phyloP scores from a whole-genome alignment of 2,797 vertebrate species.

The Ceyx erithaca region DNA sequence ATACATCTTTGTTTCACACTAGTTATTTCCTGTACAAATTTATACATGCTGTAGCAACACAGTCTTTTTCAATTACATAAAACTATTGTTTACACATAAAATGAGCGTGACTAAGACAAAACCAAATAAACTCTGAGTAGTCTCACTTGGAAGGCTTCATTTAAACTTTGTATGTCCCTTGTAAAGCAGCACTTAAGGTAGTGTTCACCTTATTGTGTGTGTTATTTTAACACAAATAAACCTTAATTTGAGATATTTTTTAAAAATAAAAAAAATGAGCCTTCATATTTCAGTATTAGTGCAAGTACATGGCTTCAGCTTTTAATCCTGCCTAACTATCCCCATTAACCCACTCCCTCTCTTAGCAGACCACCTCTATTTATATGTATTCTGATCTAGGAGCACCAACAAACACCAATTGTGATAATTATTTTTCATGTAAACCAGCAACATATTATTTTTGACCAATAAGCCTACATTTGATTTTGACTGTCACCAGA shows the following conservation, averaged over 20 bases:
- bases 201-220: background rate
- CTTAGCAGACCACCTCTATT: background rate
- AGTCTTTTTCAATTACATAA: background rate
- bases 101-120: background rate
- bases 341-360: background rate
- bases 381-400: background rate
- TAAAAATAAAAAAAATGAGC: background rate
- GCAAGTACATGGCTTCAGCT: background rate
- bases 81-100: background rate
- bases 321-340: background rate
- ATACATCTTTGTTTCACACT: background rate
- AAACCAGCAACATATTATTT: background rate
- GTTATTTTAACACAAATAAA: background rate
- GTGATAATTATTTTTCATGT: background rate
- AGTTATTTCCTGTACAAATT: background rate
- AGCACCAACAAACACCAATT: background rate
- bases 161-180: background rate
- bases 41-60: background rate
- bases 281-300: background rate
- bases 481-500: background rate
- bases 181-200: background rate
- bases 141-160: background rate
- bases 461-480: background rate
- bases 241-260: background rate
- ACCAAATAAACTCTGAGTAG: background rate